Conservation (phyloP, 2,113 vertebrate genomes). For the Pagrus major region DNA sequence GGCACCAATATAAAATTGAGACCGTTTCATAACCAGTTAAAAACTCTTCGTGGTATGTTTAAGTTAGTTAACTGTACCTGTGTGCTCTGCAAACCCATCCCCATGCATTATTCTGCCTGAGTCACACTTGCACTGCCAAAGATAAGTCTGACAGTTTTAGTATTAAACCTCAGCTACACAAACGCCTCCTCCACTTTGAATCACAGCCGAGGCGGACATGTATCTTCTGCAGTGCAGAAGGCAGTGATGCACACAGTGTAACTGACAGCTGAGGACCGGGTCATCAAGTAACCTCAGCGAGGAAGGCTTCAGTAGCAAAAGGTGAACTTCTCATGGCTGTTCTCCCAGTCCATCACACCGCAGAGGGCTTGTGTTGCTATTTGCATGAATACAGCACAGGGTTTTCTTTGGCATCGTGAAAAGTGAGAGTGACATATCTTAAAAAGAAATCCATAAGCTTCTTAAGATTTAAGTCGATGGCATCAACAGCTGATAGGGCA, state of each 20-base stretch:
- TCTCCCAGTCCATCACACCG: constrained; percentile 15
- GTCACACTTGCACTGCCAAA: constrained; percentile 16
- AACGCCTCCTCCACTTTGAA: constrained; percentile 25
- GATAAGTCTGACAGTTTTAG: constrained; percentile 25
- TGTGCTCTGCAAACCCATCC: neutral
- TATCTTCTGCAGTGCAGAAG: constrained; percentile 26
- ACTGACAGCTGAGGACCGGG: constrained; percentile 49
- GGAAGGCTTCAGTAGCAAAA: constrained; percentile 8
- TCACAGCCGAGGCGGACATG: constrained; percentile 10
- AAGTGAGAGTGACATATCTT: constrained; percentile 31
- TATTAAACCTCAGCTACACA: constrained; percentile 15
- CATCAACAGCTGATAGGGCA: neutral
- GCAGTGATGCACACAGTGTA: constrained; percentile 31
- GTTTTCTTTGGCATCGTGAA: constrained; percentile 1
- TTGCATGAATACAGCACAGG: neutral
- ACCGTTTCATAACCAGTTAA: neutral
- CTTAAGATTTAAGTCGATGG: constrained; percentile 21
- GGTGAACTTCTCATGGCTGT: constrained; percentile 24
- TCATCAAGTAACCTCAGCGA: constrained; percentile 20
- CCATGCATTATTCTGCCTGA: constrained; percentile 12
- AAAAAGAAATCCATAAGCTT: constrained; percentile 37
- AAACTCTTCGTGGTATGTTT: too few relatives aligned
- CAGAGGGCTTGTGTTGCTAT: neutral
- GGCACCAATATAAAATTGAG: too few relatives aligned
- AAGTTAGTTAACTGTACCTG: neutral